Base-by-base conservation (phyloP, 2,113 vertebrate genomes). In the Oncorhynchus keta region DNA sequence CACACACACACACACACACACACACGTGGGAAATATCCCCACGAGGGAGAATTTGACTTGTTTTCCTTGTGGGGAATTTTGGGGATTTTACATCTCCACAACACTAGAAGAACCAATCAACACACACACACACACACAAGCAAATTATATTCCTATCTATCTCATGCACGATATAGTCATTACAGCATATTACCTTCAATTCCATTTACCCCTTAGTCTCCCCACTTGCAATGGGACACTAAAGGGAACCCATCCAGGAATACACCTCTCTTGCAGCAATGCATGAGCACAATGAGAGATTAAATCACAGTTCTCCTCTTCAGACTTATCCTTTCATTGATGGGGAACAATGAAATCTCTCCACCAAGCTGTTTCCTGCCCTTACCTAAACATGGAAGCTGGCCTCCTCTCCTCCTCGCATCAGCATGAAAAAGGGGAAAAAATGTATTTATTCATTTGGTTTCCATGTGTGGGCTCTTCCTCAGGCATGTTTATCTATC, bases 291-390 rank as follows among this genome's bases (percentile, higher is more conserved):
- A 94, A 73, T 1, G 13, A 62, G 73, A 93, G 93, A 94, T 94
- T 92, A 92, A 88, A 94, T 94, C 93, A 92, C 88, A 92, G 86
- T 70, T 78, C 79, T 88, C 88, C 74, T 89, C 88, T 84, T 93
- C 89, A 92, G 91, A 93, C 91, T 93, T 94, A 93, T 94, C 94
- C 94, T 95, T 94, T 93, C 90, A 93, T 90, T 94, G 90, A 93
- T 88, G 82, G 86, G 89, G 91, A 94, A 94, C 91, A 94, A 94
- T 94, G 80, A 91, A 93, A 93, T 89, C 89, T 92, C 85, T 87
- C 86, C 84, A 73, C 83, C 84, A 92, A 93, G 76, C 76, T 86
- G 78, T 92, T 93, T 93, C 91, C 91, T 91, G 88, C 89, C 89
- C 88, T 65, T 83, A 87, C 82, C 91, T 75, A 88, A 87, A 88